Evolutionary conservation across 1,140 invertebrate genomes (phyloP), one percentile per base, ranked within the genome.

Genomic region (Campoletis sonorensis): DNA sequence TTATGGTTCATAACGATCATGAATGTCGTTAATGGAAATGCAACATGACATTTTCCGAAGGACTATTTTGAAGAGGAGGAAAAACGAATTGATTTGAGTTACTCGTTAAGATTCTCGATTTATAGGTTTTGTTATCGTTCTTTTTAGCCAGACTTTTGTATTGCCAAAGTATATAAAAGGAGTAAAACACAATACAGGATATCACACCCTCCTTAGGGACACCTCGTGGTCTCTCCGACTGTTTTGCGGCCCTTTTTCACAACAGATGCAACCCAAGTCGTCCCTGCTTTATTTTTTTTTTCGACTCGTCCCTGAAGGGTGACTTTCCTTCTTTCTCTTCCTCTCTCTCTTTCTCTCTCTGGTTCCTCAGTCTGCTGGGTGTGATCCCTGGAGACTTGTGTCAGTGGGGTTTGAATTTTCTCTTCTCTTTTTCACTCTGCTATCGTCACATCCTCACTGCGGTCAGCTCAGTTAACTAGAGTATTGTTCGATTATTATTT

Each of bases 401-500:
- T 54, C 37, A 27, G 72, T 21, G n/a, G 51, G 73, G 21, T 64
- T 64, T 26, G 21, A 26, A 26, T 64, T 1, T 64, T 64, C n/a
- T 23, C 61, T 64, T 23, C 27, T 58, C 5, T 64, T 27, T 64
- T 18, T 61, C 30, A 18, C 27, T 79, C 18, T 37, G 15, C 37
- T 26, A 37, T 54, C 27, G 13, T 70, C 21, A 21, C 21, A 51
- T 45, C 40, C 23, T 33, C 80, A 83, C 84, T 83, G 88, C 87
- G 88, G 88, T 87, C 87, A 88, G 67, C 84, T 85, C 89, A 87
- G 90, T 91, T 92, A 92, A 92, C 89, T 89, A 88, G 86, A 84
- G 89, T 86, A 92, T 92, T 92, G 91, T 92, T 92, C 87, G 90
- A 91, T 92, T 92, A 92, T 92, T 92, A 92, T 92, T 92, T 92